Conservation (phyloP, 2,888 invertebrate genomes). For the Chrysolina oricalcia region DNA sequence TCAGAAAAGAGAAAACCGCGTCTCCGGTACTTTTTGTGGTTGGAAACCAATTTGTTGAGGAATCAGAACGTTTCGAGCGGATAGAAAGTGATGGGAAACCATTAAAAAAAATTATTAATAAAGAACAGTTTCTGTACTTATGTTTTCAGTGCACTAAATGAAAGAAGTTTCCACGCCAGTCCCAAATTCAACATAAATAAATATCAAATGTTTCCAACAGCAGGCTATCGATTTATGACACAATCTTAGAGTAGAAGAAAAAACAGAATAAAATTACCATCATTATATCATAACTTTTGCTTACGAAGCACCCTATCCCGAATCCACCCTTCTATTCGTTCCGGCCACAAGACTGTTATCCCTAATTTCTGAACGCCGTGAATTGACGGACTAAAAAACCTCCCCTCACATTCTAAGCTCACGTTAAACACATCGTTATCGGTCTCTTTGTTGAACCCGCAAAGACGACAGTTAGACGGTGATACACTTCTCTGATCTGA, state of each 20-base stretch:
- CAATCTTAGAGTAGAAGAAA: neutral
- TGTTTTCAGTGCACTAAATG: no score
- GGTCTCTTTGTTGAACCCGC: conserved; percentile 66
- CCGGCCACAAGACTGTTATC: conserved; percentile 36
- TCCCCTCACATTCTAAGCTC: conserved; percentile 63
- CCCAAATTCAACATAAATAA: neutral
- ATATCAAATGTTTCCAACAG: no score
- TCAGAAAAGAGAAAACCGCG: no score
- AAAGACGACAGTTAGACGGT: conserved; percentile 57
- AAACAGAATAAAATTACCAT: neutral
- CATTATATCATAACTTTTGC: neutral
- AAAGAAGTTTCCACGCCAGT: neutral
- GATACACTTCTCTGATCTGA: neutral
- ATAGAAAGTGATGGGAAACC: no score
- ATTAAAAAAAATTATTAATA: no score
- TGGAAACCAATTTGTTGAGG: no score
- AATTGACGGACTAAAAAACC: conserved; percentile 56
- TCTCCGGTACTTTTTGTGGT: no score
- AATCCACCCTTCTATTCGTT: conserved; percentile 28
- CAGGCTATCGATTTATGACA: no score
- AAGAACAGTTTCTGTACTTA: no score
- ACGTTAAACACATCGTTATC: conserved; percentile 67
- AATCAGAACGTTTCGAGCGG: no score
- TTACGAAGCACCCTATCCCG: neutral
- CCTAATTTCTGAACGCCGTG: conserved; percentile 49